phyloP scores from a whole-genome alignment of 1,140 invertebrate genomes.

The Delia radicum region DNA sequence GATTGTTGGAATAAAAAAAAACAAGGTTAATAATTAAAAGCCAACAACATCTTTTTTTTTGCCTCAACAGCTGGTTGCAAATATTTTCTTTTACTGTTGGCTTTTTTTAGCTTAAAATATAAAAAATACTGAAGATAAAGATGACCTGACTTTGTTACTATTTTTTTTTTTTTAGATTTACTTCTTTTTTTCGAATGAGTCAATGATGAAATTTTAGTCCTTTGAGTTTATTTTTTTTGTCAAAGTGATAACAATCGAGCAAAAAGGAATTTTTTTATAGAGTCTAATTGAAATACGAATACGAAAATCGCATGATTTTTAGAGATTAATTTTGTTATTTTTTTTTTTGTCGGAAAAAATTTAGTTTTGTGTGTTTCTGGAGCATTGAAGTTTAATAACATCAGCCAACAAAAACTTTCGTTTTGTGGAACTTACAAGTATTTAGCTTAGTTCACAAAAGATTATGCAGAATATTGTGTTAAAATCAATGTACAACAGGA shows the following conservation, averaged over 20 bases:
- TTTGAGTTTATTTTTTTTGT: not conserved
- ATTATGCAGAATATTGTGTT: no score
- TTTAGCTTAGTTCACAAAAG: no score
- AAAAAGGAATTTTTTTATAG: not conserved
- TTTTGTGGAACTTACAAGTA: no score
- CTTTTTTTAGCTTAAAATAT: not conserved
- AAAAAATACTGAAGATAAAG: not conserved
- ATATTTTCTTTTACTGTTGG: not conserved
- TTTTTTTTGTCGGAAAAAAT: no score
- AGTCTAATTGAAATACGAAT: not conserved
- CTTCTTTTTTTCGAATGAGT: not conserved
- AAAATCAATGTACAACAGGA: no score
- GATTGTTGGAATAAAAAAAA: not conserved
- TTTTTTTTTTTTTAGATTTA: not conserved
- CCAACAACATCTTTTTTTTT: constrained; percentile 3
- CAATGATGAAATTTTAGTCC: not conserved
- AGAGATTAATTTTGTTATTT: not conserved
- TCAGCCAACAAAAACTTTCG: no score
- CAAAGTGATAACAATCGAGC: not conserved
- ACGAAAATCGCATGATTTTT: no score
- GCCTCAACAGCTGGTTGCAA: not conserved
- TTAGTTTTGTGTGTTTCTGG: no score
- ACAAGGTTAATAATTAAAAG: constrained; percentile 23
- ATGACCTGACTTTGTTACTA: not conserved
- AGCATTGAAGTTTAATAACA: no score